Percentiles rank a stretch among this genome's conserved stretches.
Conservation (phyloP, 2,113 vertebrate species). For the Prinia subflava region DNA sequence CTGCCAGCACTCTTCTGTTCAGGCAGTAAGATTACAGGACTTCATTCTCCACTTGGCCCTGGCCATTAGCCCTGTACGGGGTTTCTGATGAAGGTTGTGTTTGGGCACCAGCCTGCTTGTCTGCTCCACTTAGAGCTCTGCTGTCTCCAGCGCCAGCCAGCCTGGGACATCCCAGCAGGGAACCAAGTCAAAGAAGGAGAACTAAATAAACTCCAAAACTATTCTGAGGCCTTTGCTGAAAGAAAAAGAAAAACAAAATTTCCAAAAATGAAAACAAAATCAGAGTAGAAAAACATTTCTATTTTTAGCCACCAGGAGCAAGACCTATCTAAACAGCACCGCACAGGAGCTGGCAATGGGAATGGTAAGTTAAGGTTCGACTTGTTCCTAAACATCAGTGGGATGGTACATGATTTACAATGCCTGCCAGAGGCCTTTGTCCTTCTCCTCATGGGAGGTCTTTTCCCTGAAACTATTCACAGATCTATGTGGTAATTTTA, state of each 20-base stretch:
- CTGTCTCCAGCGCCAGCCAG: not conserved
- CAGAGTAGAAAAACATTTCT: slow-evolving; percentile 24
- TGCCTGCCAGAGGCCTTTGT: not conserved
- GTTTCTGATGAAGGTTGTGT: not conserved
- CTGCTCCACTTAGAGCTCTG: not conserved
- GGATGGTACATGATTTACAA: not conserved
- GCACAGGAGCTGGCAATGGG: not conserved
- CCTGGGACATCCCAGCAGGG: not conserved
- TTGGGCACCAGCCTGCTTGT: not conserved
- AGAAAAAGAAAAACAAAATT: not conserved
- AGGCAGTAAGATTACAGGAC: not conserved
- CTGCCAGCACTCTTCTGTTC: not conserved
- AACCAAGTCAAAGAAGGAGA: not conserved
- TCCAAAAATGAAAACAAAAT: slow-evolving; percentile 6
- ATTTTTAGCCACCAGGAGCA: slow-evolving; percentile 22
- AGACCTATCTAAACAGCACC: not conserved
- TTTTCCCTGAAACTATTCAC: not conserved
- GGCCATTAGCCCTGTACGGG: not conserved
- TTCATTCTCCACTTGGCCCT: not conserved
- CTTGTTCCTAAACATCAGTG: not conserved
- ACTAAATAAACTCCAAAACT: slow-evolving; percentile 10
- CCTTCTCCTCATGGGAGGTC: not conserved
- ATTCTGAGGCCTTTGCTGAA: not conserved
- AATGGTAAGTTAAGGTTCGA: not conserved
- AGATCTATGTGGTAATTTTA: not conserved